Conservation (phyloP, 2,888 invertebrate genomes). For the Aspidapion aeneum region DNA sequence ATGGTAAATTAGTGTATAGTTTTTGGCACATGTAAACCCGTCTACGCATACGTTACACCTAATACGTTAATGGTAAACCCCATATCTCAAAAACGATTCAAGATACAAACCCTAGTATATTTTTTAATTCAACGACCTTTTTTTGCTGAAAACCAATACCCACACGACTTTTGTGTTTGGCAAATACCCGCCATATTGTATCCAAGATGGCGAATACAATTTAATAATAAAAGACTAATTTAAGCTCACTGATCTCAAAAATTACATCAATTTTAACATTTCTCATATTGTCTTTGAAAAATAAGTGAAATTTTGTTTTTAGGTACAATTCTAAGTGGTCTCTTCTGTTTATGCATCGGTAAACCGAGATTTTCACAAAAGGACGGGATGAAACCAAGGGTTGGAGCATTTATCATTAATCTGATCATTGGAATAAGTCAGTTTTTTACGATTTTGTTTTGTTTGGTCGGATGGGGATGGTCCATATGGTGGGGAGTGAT, state of each 20-base stretch:
- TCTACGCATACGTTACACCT: no score
- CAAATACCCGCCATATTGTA: neutral
- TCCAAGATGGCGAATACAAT: neutral
- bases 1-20: no score
- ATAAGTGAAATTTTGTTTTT: slow-evolving; percentile 35
- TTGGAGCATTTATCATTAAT: slow-evolving; percentile 83
- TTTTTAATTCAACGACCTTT: no score
- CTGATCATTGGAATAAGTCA: slow-evolving; percentile 83
- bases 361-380: slow-evolving; percentile 82
- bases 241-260: neutral
- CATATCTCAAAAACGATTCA: no score
- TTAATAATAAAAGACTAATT: neutral
- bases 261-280: neutral
- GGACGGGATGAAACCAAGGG: slow-evolving; percentile 70
- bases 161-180: neutral
- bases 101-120: no score
- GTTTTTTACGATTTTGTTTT: slow-evolving; percentile 90
- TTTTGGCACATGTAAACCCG: no score
- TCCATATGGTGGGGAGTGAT: slow-evolving; percentile 97
- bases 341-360: slow-evolving; percentile 85
- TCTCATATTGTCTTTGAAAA: neutral
- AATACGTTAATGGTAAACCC: no score
- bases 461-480: slow-evolving; percentile 97
- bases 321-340: slow-evolving; percentile 89
- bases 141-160: no score